Evolutionary conservation across 2,113 vertebrate species (phyloP), one percentile per base, ranked within the genome.

Genomic region (Shinisaurus crocodilurus): DNA sequence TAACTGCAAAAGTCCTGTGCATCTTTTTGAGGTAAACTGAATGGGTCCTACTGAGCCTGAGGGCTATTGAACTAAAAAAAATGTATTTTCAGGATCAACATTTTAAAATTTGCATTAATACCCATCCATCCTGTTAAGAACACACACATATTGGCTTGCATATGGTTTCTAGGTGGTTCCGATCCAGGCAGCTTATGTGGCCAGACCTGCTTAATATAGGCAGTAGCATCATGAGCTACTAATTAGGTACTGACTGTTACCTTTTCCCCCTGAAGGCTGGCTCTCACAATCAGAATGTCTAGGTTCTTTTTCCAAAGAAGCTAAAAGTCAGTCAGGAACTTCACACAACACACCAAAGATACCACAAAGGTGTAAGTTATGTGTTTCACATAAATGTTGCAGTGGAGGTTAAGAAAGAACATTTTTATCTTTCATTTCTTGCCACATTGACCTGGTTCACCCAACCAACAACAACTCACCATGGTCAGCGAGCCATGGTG

Each of bases 241-340:
- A 85, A 43, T 76, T 43, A 76, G 37, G 20, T 23, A 20, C 29
- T 69, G 37, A 76, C 37, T 76, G n/a, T 18, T 76, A 8, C 7
- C 20, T 76, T 92, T 82, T 3, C 18, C 83, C 32, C 23, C 45
- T n/a, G 6, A 80, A 98, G 98, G 96, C 86, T 98, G 98, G 98
- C 93, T 96, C 96, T 37, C 97, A 95, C 13, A 97, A 65, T 85
- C 89, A 57, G 85, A 77, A 79, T 91, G 67, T 69, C 85, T 91
- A 50, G 95, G 94, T 16, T 95, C 97, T 20, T 86, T 94, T 82
- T 48, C 90, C 70, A 72, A 93, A 25, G 40, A 76, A 70, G n/a
- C 83, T 67, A 91, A 87, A 27, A 93, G 92, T 63, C 96, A 95
- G 77, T 95, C 76, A 93, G 96, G 96, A 84, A 95, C 96, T 87